Conservation (phyloP, 2,888 invertebrate species). For the Strigamia maritima region DNA sequence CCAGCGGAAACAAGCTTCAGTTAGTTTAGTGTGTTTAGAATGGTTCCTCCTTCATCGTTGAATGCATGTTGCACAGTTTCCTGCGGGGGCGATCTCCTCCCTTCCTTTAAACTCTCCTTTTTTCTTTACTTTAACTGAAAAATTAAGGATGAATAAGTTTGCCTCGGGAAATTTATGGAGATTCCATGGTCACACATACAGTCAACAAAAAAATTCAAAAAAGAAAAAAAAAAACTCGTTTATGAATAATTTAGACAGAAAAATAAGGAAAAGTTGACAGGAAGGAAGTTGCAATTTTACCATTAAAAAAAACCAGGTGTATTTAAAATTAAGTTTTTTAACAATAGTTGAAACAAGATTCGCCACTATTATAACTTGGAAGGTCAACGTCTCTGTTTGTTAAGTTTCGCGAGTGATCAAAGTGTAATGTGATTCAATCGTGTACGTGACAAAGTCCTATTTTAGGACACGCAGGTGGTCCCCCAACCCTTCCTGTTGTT, state of each 20-base stretch:
- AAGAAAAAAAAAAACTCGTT: not conserved
- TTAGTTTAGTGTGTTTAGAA: not conserved
- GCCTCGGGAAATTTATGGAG: constrained; percentile 13
- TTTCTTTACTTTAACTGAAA: not conserved
- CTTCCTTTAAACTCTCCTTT: not conserved
- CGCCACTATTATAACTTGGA: not conserved
- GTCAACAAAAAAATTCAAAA: not conserved
- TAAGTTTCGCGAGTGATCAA: not conserved
- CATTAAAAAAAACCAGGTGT: not conserved
- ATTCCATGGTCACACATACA: not conserved
- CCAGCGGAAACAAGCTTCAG: constrained; percentile 17
- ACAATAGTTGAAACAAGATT: not conserved
- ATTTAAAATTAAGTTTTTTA: not conserved
- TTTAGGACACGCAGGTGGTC: constrained; percentile 1
- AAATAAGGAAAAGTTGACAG: not conserved
- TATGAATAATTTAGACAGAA: not conserved
- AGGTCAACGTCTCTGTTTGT: not conserved
- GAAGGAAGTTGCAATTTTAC: not conserved
- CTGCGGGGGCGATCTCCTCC: constrained; percentile 16
- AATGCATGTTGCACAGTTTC: not conserved
- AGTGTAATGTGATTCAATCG: not conserved
- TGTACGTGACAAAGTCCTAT: not conserved
- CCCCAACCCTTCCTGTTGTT: constrained; percentile 29
- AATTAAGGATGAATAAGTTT: constrained; percentile 1
- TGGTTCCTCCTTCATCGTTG: not conserved